A percentile compares a stretch with the other conserved stretches of the same genome.
These are phyloP conservation scores for Gnatocerus cornutus DNA, from an alignment of 2,888 invertebrate genomes.

Conservation along the genomic window DNA sequence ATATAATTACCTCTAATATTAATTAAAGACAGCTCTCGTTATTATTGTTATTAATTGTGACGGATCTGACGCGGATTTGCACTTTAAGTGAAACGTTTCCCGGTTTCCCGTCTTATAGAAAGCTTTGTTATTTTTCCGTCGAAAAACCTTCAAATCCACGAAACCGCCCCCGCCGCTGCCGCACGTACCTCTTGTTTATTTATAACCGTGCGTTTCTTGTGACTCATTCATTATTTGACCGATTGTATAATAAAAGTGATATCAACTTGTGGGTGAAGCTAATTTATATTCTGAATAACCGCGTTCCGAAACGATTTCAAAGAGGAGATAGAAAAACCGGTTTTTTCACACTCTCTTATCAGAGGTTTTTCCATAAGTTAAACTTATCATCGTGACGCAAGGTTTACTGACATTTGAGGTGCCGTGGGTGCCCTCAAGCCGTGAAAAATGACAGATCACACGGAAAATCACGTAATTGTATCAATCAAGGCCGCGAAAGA, in stretches of 20 bases:
- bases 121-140: background rate
- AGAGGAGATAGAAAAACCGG: constrained; percentile 20
- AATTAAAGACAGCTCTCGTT: constrained; percentile 44
- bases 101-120: constrained; percentile 10
- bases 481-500: constrained; percentile 34
- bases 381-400: constrained; percentile 12
- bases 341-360: constrained; percentile 28
- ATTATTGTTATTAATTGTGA: constrained; percentile 40
- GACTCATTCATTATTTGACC: constrained; percentile 48
- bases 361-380: constrained; percentile 30
- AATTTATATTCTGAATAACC: constrained; percentile 39
- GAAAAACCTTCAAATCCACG: background rate
- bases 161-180: background rate
- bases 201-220: constrained; percentile 44
- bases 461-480: constrained; percentile 40
- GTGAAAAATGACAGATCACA: background rate
- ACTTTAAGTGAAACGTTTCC: constrained; percentile 35
- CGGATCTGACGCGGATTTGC: constrained; percentile 38
- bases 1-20: constrained; percentile 45
- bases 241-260: constrained; percentile 52
- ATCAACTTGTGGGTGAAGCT: constrained; percentile 51
- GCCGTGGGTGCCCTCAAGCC: too few relatives aligned
- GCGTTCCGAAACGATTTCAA: constrained; percentile 13
- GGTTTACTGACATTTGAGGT: constrained; percentile 9
- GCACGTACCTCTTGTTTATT: constrained; percentile 38